A percentile compares a stretch with the other conserved stretches of the same genome.
Conservation (phyloP, 1,140 invertebrate genomes). For the Eupeodes corollae region DNA sequence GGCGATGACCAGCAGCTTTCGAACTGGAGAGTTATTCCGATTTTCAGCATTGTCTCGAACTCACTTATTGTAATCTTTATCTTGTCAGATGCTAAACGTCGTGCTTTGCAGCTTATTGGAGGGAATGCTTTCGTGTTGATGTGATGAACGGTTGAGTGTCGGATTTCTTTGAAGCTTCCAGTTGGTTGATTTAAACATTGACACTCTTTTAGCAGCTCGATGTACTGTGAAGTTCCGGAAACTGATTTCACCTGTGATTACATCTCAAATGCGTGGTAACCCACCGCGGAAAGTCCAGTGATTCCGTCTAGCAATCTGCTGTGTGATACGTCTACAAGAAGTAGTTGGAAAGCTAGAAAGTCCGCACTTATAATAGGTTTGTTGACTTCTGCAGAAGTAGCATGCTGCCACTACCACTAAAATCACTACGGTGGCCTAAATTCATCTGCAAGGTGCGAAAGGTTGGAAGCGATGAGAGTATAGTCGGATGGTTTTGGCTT, state of each 20-base stretch:
- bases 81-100: slow-evolving; percentile 27
- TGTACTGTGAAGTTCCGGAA: neutral
- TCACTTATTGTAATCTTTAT: slow-evolving; percentile 14
- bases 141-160: too few relatives aligned
- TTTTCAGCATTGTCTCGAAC: slow-evolving; percentile 16
- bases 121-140: slow-evolving; percentile 24
- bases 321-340: slow-evolving; percentile 14
- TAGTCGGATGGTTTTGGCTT: neutral
- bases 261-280: neutral
- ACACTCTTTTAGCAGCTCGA: neutral
- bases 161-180: slow-evolving; percentile 4
- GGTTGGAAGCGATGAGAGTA: slow-evolving; percentile 10
- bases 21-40: slow-evolving; percentile 24
- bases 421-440: slow-evolving; percentile 15
- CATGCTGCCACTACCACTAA: slow-evolving; percentile 24
- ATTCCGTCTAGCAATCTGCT: slow-evolving; percentile 9
- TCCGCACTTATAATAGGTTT: slow-evolving; percentile 26
- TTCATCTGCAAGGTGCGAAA: slow-evolving; percentile 10
- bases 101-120: slow-evolving; percentile 19
- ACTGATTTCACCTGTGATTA: neutral
- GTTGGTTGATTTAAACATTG: neutral
- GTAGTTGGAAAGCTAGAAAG: slow-evolving; percentile 16
- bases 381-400: slow-evolving; percentile 23
- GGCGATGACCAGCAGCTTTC: slow-evolving; percentile 37
- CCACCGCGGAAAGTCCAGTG: neutral